Evolutionary conservation across 2,797 vertebrate genomes (phyloP), one percentile per base, ranked within the genome.

Genomic region (Protosalanx chinensis): DNA sequence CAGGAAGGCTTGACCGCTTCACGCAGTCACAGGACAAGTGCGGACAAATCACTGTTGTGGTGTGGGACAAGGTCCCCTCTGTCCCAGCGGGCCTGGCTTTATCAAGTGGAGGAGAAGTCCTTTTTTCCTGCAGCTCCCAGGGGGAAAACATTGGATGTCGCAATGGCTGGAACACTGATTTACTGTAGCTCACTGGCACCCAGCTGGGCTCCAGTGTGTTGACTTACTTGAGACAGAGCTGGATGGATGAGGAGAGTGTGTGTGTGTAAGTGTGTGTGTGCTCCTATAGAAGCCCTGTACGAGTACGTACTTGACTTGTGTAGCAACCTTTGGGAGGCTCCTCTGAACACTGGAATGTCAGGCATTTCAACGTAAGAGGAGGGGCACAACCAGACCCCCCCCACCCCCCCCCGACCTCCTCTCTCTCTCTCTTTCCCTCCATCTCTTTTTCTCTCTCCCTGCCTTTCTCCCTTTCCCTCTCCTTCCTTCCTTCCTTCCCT

Each of bases 341-440:
- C 70, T 77, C 67, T 67, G 73, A 64, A 67, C 13, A 37, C 20
- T 61, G 80, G 86, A 88, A 88, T 85, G 75, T 78, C 70, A 75
- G 67, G 71, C 62, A 86, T 76, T 75, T 70, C 75, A 74, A 57
- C 63, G 20, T 64, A 61, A 81, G 72, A 46, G 74, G 66, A 66
- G 56, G 51, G 18, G 6, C 64, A n/a, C 64, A 58, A 56, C 23
- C 23, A 27, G 23, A 5, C 35, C n/a, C 64, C 35, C 64, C 46
- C 35, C 30, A 6, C 30, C 5, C 29, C 35, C 62, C 33, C 20
- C n/a, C n/a, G 5, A 5, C 41, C 12, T 6, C 18, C 51, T 56
- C 51, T 23, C 18, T 60, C 58, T 59, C 23, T 20, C 23, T 20
- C 57, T 27, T 29, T 30, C 60, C 4, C 58, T 60, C 58, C 13